Evolutionary conservation across 2,113 vertebrate species (phyloP), one percentile per base, ranked within the genome.

Genomic region (Nycticebus coucang): DNA sequence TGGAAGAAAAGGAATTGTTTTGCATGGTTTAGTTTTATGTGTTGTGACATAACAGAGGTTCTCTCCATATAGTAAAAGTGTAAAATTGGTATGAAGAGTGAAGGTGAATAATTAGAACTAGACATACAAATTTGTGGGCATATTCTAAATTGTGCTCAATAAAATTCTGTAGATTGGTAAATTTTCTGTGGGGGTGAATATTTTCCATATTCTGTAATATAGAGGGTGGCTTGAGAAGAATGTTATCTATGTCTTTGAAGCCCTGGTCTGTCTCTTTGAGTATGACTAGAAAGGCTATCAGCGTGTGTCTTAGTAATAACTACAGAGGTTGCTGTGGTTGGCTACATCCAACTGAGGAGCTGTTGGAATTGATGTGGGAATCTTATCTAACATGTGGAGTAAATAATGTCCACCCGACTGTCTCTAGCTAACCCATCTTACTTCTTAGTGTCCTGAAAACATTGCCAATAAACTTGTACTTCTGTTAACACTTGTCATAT

Each of bases 11-110:
- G 41, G 0, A 2, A 66, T 22, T 53, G 13, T 86, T 94, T 95
- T 77, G 68, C 1, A n/a, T 4, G 24, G 2, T 26, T 75, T 90
- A 60, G 45, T 35, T 91, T 71, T 57, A 41, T 33, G 2, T 60
- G 45, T 57, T 93, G 24, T 89, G 55, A 93, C 78, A 72, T 81
- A 53, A 93, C 62, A 59, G 88, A 89, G 59, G 57, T 37, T 35
- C 5, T 18, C 5, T 91, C 7, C n/a, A 71, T 22, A 22, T 4
- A 62, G 24, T 37, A 41, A 37, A 66, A 91, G 85, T 17, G 28
- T 41, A 72, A 88, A 93, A 77, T 53, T 91, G 21, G 30, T 53
- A 59, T 57, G 60, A 85, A 66, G n/a, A 37, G 28, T 96, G 37
- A 91, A 91, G 3, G 9, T 60, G 6, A 89, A 60, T 14, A 91